Base-by-base conservation (phyloP, 2,797 vertebrate genomes). In the Coregonus ussuriensis region DNA sequence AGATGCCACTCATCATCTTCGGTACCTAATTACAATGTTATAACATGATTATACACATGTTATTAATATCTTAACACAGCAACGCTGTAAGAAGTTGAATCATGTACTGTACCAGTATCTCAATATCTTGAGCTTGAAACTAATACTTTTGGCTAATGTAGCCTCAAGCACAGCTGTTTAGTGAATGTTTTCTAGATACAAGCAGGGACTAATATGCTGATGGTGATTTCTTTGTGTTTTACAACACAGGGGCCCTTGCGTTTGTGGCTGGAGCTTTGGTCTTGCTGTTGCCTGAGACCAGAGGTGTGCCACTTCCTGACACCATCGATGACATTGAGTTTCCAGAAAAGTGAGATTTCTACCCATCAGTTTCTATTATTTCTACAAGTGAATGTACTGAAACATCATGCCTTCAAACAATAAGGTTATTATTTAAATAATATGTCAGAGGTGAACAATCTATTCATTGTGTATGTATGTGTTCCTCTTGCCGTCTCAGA, bases 271-370 rank as follows among this genome's bases (percentile, higher is more conserved):
- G 96, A 1, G 84, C 93, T 47, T 87, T 98, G 31, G 97, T 99
- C 37, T 88, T 98, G 84, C 84, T 98, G 85, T 90, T 99, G 72
- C 98, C 98, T 18, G 97, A 99, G 88, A 98, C 98, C 85, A 97
- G 90, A 90, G 97, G 97, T 1, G 91, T 96, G 0, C 88, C 95
- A 69, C 94, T 99, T 82, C 98, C 97, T 0, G 96, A 99, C 80
- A 98, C 97, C 72, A 96, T 99, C 51, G 93, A 98, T 0, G 97
- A 99, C 35, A 96, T 98, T 0, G 98, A 99, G 75, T 92, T 93
- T 35, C 96, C 96, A 52, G 86, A 91, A 78, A 95, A 91, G 97
- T 97, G 90, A 73, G 68, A 41, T 74, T 41, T 66, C 25, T 37
- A 56, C 1, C 29, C 3, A 31, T 52, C n/a, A 1, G 56, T 21